Base-by-base conservation (phyloP, 2,797 vertebrate species). In the Steatocranus sp. region DNA sequence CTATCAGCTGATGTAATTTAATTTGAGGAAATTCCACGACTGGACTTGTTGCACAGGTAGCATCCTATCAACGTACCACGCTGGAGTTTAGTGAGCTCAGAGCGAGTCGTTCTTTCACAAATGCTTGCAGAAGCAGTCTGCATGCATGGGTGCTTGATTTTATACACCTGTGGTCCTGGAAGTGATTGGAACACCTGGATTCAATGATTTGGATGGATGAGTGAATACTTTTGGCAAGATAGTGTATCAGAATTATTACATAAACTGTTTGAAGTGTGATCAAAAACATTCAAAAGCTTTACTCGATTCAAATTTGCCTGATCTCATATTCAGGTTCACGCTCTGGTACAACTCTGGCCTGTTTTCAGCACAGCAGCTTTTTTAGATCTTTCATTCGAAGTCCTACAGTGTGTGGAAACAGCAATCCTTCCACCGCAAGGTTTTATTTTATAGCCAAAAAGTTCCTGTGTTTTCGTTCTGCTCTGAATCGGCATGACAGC, bases 1-100 rank as follows among this genome's bases (percentile, higher is more conserved):
- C 27, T 0, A 32, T 58, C 54, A 32, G 27, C 54, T 32, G 53
- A 0, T 58, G 27, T 58, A 1, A 32, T 58, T 58, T 32, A 0
- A 32, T 58, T 32, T 17, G 9, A 32, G 54, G 54, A 0, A 32
- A 58, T 58, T 18, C 5, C 27, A 58, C 5, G 17, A 7, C 30
- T 58, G 17, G 1, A 3, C 0, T 58, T 0, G 54, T 58, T 58
- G 30, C 30, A 34, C 56, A 5, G 56, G 56, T n/a, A 34, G 6
- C 17, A 0, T 34, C 56, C 56, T 34, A 61, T 61, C 30, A 5
- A n/a, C 2, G 8, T 61, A 1, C 10, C 30, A 1, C 17, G 4
- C 17, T 34, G 30, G 30, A 61, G 30, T 34, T 34, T 3, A 61
- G 17, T 11, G 30, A 61, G 30, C 17, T 61, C 56, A 34, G 56